Conservation (phyloP, 2,113 vertebrate species). For the Antechinus flavipes region DNA sequence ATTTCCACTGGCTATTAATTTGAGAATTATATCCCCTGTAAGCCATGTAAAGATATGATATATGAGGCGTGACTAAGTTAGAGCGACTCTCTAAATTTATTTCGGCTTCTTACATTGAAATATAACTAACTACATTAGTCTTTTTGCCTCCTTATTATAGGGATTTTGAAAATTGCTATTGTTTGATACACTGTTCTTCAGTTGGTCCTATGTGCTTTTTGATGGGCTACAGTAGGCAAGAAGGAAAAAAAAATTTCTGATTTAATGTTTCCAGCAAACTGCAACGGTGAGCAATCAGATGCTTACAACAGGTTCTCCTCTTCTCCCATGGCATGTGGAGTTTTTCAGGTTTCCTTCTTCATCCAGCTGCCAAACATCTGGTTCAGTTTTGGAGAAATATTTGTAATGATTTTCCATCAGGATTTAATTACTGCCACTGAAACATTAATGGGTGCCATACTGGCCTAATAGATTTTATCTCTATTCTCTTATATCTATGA, state of each 20-base stretch:
- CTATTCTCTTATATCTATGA: conserved; percentile 78
- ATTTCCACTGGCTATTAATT: conserved; percentile 84
- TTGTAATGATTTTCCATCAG: conserved; percentile 85
- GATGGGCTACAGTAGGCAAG: conserved; percentile 41
- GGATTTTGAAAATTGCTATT: conserved; percentile 36
- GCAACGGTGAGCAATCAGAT: conserved; percentile 46
- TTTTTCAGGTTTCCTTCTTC: conserved; percentile 79
- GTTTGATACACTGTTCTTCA: conserved; percentile 46
- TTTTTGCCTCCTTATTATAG: conserved; percentile 57
- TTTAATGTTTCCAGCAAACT: conserved; percentile 68
- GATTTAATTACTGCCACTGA: conserved; percentile 87
- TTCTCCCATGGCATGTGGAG: conserved; percentile 74
- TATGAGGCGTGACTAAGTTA: conserved; percentile 78
- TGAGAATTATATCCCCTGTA: conserved; percentile 73
- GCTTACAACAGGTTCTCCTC: conserved; percentile 60
- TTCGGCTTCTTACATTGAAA: conserved; percentile 68
- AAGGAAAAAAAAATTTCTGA: conserved; percentile 42
- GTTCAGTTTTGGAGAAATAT: conserved; percentile 85
- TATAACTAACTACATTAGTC: conserved; percentile 66
- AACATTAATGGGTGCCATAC: conserved; percentile 83
- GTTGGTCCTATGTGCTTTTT: conserved; percentile 41
- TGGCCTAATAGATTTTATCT: conserved; percentile 86
- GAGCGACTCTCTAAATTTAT: conserved; percentile 72
- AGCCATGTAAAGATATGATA: conserved; percentile 76
- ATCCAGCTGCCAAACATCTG: conserved; percentile 85